Base-by-base conservation (phyloP, 2,888 invertebrate genomes). In the Ischnus inquisitorius region DNA sequence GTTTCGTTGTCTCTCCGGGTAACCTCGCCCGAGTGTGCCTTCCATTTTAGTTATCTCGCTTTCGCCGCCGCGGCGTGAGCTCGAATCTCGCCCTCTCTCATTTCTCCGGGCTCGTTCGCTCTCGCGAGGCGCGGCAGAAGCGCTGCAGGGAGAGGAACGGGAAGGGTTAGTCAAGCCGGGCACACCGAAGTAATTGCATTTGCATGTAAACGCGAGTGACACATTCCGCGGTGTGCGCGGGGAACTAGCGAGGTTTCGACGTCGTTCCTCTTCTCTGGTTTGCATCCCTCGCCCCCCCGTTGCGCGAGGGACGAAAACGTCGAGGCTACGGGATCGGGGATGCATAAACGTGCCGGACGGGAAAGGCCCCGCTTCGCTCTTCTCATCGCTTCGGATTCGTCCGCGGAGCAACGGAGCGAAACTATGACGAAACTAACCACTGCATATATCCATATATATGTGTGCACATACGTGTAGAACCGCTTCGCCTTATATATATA, bases 151-250 rank as follows among this genome's bases (percentile, higher is more conserved):
- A 34, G 68, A 80, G 81, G 65, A 65, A 72, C 79, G 81, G 79
- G 72, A 75, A 75, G 48, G 54, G 82, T 74, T 79, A 39, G 60
- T 81, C 79, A 67, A 67, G 84, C 86, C 84, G 81, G 82, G 85
- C 83, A 86, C 79, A 81, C 64, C 67, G 80, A 84, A 87, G 88
- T 90, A 90, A 91, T 91, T 90, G 89, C 89, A 88, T 90, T 90
- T 88, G 89, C 88, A 89, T 89, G 88, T 87, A 86, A 87, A 87
- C 86, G 84, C 76, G 80, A 82, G 85, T 87, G 86, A 86, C 87
- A 87, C 80, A 86, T 87, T 84, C 81, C 71, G 62, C 65, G 78
- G 75, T 76, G 72, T 68, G 79, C 64, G 48, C 8, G 57, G 46
- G 64, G 5, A 68, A 68, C 51, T 19, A 68, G 72, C 60, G 72